These are phyloP conservation scores for Lycocerus yunnanus DNA, from an alignment of 2,888 invertebrate species.

Conservation along the genomic window DNA sequence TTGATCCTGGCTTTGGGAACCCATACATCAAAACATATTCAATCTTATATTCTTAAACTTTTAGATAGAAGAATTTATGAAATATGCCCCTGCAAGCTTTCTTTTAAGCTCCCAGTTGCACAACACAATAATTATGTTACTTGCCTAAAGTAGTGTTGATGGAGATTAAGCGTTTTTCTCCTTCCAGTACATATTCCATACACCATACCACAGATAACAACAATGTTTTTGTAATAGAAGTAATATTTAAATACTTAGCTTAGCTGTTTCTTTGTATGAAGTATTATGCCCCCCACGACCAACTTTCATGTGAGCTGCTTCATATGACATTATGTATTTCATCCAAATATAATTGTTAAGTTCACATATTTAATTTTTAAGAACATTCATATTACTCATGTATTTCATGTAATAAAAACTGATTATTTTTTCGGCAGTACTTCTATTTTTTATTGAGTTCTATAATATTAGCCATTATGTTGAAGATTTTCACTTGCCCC, in stretches of 20 bases:
- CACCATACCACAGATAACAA: not conserved
- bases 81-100: not conserved
- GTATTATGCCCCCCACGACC: not conserved
- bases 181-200: not conserved
- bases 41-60: no score
- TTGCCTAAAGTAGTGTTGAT: not conserved
- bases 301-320: not conserved
- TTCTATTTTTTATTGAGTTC: not conserved
- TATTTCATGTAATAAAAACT: not conserved
- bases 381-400: not conserved
- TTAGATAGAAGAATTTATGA: not conserved
- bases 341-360: not conserved
- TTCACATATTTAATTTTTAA: not conserved
- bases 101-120: not conserved
- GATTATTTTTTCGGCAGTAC: not conserved
- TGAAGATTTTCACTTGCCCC: no score
- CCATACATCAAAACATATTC: no score
- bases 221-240: not conserved
- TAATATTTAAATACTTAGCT: not conserved
- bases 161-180: not conserved
- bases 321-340: not conserved
- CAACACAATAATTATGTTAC: not conserved
- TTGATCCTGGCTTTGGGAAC: not conserved
- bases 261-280: not conserved
- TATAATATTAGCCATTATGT: no score